Evolutionary conservation across 2,888 invertebrate species (phyloP), one percentile per base, ranked within the genome.

Genomic region (Helicoverpa assulta): DNA sequence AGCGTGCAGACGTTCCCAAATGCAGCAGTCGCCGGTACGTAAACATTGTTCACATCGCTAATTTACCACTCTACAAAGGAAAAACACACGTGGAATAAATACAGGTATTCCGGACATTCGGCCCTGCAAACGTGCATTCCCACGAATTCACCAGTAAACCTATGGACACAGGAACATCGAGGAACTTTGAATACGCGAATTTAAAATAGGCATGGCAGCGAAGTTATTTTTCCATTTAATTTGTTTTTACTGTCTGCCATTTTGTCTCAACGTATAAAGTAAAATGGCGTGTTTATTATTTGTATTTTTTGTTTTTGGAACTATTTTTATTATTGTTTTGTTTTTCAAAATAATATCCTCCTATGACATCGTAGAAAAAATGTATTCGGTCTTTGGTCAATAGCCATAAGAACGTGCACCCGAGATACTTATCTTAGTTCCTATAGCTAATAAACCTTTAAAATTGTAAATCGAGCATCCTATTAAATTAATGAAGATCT

Each of bases 11-110:
- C 56, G 55, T 58, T 66, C 65, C 76, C 58, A 67, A 77, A 69
- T 57, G 75, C 68, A 73, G 63, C 53, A 71, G 78, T 75, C 65
- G 67, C 50, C 67, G 73, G 64, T 79, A 82, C 75, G 79, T 80
- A 85, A 88, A 86, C 83, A 85, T 83, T 86, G 85, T 87, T 78
- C 73, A 76, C 76, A 83, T 85, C 74, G 71, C 82, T 87, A 88
- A 89, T 87, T 88, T 88, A 85, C 79, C 79, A 70, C 50, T 70
- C 68, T 75, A 83, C 80, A 85, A 88, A 85, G 86, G 84, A 87
- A 88, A 89, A 90, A 88, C 85, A 86, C 72, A 80, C 77, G 67
- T 67, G 78, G 78, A 69, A 79, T 80, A 84, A 85, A 86, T 83
- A 82, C 82, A 85, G 76, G 85, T 84, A 88, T 89, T 85, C 84